Conservation (phyloP, 2,797 vertebrate genomes). For the Clarias pachynema region DNA sequence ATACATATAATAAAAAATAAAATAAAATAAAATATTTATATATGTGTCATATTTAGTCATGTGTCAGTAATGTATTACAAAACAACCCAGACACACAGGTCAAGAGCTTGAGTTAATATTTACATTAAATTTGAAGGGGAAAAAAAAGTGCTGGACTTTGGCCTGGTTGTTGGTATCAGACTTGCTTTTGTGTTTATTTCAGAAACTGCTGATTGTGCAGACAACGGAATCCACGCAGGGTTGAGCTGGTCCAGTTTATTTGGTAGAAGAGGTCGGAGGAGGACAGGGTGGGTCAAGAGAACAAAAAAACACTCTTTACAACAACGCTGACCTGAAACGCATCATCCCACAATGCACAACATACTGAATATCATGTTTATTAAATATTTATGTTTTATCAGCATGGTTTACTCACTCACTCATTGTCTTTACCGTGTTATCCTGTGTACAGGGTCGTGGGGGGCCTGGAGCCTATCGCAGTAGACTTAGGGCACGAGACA, state of each 20-base stretch:
- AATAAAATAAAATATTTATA: background rate
- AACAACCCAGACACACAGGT: background rate
- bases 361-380: background rate
- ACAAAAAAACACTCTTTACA: background rate
- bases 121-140: background rate
- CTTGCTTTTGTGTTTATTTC: background rate
- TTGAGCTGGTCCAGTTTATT: background rate
- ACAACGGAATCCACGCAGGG: background rate
- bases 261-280: background rate
- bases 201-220: background rate
- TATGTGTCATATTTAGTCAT: background rate
- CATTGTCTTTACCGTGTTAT: too few relatives aligned
- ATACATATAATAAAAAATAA: background rate
- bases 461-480: too few relatives aligned
- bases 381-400: background rate
- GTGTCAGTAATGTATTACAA: background rate
- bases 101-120: slow-evolving; percentile 3
- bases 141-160: background rate
- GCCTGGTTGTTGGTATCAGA: background rate
- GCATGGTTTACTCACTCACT: background rate
- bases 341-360: background rate
- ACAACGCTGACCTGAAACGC: background rate
- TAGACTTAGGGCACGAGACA: too few relatives aligned
- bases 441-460: too few relatives aligned
- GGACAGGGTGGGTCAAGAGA: background rate